A percentile compares a stretch with the other conserved stretches of the same genome.
These are phyloP conservation scores for Amphiprion percula DNA, from an alignment of 2,113 vertebrate genomes.

Conservation along the genomic window DNA sequence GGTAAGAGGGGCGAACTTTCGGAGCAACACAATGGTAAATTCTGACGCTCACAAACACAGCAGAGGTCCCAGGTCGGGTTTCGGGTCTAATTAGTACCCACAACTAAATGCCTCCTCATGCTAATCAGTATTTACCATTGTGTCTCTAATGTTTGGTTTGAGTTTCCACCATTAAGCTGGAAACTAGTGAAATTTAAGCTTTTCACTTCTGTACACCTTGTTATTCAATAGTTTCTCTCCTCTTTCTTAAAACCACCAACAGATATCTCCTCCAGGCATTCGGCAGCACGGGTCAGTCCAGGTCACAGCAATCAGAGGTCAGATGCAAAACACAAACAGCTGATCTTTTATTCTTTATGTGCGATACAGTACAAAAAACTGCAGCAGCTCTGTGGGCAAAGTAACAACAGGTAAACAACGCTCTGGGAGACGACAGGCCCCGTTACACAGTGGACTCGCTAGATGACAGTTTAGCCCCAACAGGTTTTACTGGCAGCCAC, in stretches of 20 bases:
- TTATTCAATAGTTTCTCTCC: not conserved
- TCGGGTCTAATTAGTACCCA: constrained; percentile 12
- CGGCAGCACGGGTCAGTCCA: too few species aligned
- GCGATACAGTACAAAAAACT: constrained; percentile 40
- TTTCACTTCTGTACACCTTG: not conserved
- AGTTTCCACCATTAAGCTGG: not conserved
- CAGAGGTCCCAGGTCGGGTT: constrained; percentile 14
- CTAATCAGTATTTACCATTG: too few species aligned
- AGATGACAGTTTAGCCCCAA: not conserved
- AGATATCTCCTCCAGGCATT: not conserved
- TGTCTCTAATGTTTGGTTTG: not conserved
- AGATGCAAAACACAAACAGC: constrained; percentile 21
- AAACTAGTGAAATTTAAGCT: not conserved
- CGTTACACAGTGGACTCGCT: constrained; percentile 6
- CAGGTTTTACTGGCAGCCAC: not conserved
- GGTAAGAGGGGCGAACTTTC: not conserved
- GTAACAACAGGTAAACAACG: constrained; percentile 60
- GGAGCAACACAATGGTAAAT: not conserved
- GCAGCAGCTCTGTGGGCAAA: constrained; percentile 41
- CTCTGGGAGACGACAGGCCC: not conserved
- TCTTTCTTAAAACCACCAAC: not conserved
- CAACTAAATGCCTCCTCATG: not conserved
- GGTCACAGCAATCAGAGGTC: not conserved
- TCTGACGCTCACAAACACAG: not conserved
- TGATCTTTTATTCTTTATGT: constrained; percentile 47